These are phyloP conservation scores for Prunella fulvescens DNA, from an alignment of 2,113 vertebrate species.

Conservation along the genomic window DNA sequence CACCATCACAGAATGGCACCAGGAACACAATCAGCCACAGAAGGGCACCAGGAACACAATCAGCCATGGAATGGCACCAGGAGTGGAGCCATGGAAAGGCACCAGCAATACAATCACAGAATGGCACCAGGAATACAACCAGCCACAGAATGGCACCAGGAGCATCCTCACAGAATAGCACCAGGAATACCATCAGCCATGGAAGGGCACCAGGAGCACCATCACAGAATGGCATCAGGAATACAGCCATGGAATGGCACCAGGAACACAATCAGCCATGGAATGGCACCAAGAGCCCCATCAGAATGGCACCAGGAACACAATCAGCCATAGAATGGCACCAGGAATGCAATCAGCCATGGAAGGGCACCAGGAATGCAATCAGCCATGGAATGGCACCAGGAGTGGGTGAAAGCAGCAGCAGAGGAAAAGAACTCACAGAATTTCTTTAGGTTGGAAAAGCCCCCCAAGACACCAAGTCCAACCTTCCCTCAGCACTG, in stretches of 20 bases:
- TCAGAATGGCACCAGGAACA: not conserved
- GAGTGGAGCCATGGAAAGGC: no score
- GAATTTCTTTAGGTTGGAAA: not conserved
- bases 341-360: no score
- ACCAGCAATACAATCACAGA: fast-evolving
- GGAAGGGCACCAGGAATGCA: no score
- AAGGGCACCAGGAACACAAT: no score
- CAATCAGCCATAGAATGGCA: not conserved
- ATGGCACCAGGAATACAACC: not conserved
- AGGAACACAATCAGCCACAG: fast-evolving
- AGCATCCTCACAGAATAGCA: fast-evolving
- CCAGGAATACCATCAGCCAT: not conserved
- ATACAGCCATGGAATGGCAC: no score
- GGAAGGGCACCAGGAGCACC: fast-evolving
- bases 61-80: fast-evolving
- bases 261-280: no score
- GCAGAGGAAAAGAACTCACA: not conserved
- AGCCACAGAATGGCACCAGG: not conserved
- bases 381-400: not conserved
- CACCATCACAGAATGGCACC: not conserved
- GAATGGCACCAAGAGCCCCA: not conserved
- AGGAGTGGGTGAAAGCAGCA: not conserved
- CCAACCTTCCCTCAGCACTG: not conserved
- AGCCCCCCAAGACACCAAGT: fast-evolving
- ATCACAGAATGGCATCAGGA: no score